These are phyloP conservation scores for Cryptoblepharus egeriae DNA, from an alignment of 2,797 vertebrate species.

Conservation along the genomic window DNA sequence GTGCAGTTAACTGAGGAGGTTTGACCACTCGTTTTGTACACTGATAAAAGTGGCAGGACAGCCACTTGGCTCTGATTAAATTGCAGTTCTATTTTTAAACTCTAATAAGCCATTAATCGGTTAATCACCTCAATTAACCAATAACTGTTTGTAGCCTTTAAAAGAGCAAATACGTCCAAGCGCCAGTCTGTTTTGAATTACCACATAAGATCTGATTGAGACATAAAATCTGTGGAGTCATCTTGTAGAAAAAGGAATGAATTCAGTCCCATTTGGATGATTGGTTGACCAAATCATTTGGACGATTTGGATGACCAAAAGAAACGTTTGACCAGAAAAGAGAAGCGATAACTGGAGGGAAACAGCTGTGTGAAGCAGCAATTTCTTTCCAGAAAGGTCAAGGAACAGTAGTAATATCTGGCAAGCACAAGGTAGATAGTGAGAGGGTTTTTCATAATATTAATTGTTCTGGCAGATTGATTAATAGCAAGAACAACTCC, in stretches of 20 bases:
- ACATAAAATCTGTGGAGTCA: not conserved
- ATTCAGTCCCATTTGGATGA: no score
- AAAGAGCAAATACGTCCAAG: slow-evolving; percentile 7
- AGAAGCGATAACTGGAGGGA: slow-evolving; percentile 21
- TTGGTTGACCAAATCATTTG: no score
- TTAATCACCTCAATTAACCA: slow-evolving; percentile 31
- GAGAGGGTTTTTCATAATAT: not conserved
- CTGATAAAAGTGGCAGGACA: not conserved
- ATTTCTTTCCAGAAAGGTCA: slow-evolving; percentile 4
- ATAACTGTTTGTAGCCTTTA: slow-evolving; percentile 18
- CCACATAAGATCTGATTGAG: not conserved
- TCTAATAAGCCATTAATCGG: slow-evolving; percentile 22
- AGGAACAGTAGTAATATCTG: not conserved
- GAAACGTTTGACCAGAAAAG: not conserved
- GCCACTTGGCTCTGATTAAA: slow-evolving; percentile 13
- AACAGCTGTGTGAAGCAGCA: not conserved
- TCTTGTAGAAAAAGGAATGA: not conserved
- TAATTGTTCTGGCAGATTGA: not conserved
- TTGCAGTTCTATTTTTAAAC: slow-evolving; percentile 21
- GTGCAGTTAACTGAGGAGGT: not conserved
- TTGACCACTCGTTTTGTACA: not conserved
- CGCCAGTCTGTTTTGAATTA: not conserved
- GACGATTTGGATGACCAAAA: no score
- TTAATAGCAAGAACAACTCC: not conserved
- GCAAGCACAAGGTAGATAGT: not conserved